Conservation (phyloP, 2,113 vertebrate species). For the Ranitomeya imitator region DNA sequence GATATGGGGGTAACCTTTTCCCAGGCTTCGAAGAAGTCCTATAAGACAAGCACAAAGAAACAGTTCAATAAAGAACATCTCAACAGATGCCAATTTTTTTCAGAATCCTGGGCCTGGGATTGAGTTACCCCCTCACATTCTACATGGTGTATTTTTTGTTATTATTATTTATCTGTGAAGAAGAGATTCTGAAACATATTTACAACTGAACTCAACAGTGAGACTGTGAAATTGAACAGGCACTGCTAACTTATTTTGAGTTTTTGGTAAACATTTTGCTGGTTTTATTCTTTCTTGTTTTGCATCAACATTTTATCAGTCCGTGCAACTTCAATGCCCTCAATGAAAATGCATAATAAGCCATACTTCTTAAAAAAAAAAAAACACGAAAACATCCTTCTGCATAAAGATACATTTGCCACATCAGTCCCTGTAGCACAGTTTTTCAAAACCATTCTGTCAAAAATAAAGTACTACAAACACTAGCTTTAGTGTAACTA, state of each 20-base stretch:
- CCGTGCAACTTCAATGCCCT: conserved; percentile 94
- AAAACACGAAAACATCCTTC: conserved; percentile 73
- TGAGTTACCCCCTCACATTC: conserved; percentile 84
- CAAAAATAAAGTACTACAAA: conserved; percentile 87
- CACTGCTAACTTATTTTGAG: conserved; percentile 92
- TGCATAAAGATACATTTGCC: conserved; percentile 81
- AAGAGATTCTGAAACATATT: conserved; percentile 94
- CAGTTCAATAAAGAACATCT: conserved; percentile 80
- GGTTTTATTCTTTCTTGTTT: conserved; percentile 90
- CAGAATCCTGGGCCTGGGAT: conserved; percentile 77
- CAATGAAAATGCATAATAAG: conserved; percentile 85
- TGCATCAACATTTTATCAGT: conserved; percentile 90
- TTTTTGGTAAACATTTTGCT: conserved; percentile 99
- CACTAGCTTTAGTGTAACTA: conserved; percentile 89
- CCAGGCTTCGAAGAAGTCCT: conserved; percentile 81
- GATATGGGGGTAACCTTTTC: conserved; percentile 80
- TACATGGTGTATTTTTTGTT: conserved; percentile 73
- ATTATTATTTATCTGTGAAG: conserved; percentile 71
- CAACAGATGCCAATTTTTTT: conserved; percentile 75
- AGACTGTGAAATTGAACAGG: conserved; percentile 98
- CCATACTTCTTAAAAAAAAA: conserved; percentile 76
- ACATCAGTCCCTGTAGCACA: conserved; percentile 86
- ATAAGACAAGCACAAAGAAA: conserved; percentile 89
- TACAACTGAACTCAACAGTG: conserved; percentile 94
- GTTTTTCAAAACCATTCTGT: conserved; percentile 85